A percentile compares a stretch with the other conserved stretches of the same genome.
These are phyloP conservation scores for Panurus biarmicus DNA, from an alignment of 2,113 vertebrate genomes.

Conservation along the genomic window DNA sequence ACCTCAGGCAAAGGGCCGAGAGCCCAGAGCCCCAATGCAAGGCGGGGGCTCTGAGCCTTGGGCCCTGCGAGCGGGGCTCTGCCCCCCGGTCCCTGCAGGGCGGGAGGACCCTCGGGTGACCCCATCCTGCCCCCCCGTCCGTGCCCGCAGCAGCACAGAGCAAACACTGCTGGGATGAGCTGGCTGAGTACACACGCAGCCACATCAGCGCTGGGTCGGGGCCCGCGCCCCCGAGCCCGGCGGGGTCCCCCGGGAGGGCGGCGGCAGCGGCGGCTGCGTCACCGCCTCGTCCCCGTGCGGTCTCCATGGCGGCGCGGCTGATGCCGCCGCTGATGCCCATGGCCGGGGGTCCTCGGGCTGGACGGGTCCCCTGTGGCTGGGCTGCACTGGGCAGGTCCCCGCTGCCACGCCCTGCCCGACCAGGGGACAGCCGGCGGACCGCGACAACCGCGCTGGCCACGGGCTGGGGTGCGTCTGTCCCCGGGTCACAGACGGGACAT, in stretches of 20 bases:
- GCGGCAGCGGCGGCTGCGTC: not conserved
- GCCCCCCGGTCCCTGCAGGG: not conserved
- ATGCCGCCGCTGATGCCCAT: not conserved
- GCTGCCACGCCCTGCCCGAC: not conserved
- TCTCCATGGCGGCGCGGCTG: not conserved
- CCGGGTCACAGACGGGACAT: accelerated
- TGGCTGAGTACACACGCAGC: not conserved
- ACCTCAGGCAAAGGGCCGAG: accelerated
- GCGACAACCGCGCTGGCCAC: accelerated
- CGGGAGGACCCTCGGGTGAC: accelerated
- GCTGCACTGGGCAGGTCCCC: accelerated
- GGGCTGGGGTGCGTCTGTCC: no score
- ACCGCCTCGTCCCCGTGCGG: accelerated
- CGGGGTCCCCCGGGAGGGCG: not conserved
- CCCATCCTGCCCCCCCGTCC: accelerated
- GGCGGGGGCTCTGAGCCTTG: accelerated
- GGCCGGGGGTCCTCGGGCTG: not conserved
- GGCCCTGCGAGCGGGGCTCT: accelerated
- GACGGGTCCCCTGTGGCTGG: not conserved
- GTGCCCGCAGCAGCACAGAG: accelerated
- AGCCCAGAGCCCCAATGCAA: accelerated
- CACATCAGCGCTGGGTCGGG: accelerated
- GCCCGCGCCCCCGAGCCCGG: accelerated
- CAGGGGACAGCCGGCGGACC: accelerated
- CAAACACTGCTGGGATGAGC: not conserved